Evolutionary conservation across 2,888 invertebrate genomes (phyloP), one percentile per base, ranked within the genome.

Genomic region (Pandemis cinnamomeana): DNA sequence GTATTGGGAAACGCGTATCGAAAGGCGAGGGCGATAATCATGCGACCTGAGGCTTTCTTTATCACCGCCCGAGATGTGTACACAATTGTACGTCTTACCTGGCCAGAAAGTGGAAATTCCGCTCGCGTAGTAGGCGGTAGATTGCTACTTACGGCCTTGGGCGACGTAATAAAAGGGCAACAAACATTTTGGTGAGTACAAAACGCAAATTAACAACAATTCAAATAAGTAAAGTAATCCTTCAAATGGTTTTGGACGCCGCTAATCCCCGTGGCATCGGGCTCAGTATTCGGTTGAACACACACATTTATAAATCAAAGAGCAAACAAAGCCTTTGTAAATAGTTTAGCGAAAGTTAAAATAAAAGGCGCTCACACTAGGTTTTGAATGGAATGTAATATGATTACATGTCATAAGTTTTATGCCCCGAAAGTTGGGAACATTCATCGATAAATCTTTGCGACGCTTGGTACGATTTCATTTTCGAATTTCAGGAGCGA

Each of bases 401-500:
- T 89, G 93, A 93, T 93, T 92, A 93, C 92, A 89, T 93, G 92
- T 93, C 93, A 93, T 93, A 94, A 94, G 93, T 93, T 94, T 93
- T 92, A 93, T 92, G 87, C 89, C 89, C 89, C 85, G 83, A 92
- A 92, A 93, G 91, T 93, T 94, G 91, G 89, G 92, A 93, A 91
- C 93, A 92, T 93, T 89, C 90, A 93, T 92, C 94, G 91, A 94
- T 94, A 94, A 94, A 93, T 94, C 94, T 94, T 91, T 90, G 93
- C 91, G 93, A 92, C 92, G 92, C 92, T 92, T 88, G 86, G 89
- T 91, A 92, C 93, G 93, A 93, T 93, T 94, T 94, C 93, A 94
- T 94, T 94, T 94, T 94, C 94, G 94, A 92, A 93, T 93, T 93
- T 93, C 94, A 92, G 93, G 91, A 94, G 88, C 94, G 93, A 94